A percentile compares a stretch with the other conserved stretches of the same genome.
phyloP scores from a whole-genome alignment of 2,113 vertebrate genomes.

The Ondatra zibethicus region DNA sequence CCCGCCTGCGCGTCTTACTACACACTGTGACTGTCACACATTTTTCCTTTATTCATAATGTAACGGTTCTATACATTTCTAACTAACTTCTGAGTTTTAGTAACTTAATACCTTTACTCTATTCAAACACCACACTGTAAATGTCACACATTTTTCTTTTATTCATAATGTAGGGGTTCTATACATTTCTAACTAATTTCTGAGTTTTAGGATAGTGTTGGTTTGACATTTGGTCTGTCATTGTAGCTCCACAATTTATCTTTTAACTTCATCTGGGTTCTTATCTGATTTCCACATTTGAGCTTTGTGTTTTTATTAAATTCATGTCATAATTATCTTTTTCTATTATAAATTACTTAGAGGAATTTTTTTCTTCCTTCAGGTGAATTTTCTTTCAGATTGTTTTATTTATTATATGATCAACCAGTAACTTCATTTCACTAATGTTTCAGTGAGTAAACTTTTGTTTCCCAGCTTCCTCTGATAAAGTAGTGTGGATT shows the following conservation, averaged over 20 bases:
- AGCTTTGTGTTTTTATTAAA: conserved; percentile 7
- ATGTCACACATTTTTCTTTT: no score
- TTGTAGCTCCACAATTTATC: neutral
- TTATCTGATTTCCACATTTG: conserved; percentile 4
- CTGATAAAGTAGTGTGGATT: neutral
- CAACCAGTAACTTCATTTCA: conserved; percentile 1
- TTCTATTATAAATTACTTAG: neutral
- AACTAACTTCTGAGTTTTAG: neutral
- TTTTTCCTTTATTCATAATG: no score
- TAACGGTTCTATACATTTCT: no score
- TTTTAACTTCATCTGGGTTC: conserved; percentile 7
- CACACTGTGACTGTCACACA: no score
- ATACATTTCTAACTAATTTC: conserved; percentile 2
- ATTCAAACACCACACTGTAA: no score
- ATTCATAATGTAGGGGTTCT: neutral
- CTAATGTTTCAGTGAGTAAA: neutral
- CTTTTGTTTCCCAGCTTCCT: neutral
- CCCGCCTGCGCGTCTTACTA: no score
- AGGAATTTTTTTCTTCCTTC: neutral
- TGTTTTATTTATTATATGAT: neutral
- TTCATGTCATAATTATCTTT: neutral
- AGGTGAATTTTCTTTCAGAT: neutral
- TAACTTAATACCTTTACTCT: neutral
- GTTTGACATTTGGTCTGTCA: neutral
- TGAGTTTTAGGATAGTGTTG: neutral